Base-by-base conservation (phyloP, 1,140 invertebrate species). In the Neodiprion lecontei region DNA sequence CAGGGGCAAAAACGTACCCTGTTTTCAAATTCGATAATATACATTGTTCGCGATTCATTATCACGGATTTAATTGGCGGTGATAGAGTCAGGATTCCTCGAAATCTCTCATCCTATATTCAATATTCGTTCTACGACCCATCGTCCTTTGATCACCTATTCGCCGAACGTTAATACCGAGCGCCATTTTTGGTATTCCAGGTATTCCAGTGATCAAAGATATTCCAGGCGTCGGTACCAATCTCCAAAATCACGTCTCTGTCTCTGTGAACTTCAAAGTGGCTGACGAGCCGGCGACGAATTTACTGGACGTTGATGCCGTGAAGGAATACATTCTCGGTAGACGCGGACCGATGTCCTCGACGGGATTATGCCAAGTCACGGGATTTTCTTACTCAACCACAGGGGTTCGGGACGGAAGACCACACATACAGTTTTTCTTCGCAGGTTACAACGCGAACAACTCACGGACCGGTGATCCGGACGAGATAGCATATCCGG, bases 361-460 rank as follows among this genome's bases (percentile, higher is more conserved):
- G 9, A 72, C 72, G 67, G 72, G 72, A 72, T 72, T 72, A 47
- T 75, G 72, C 47, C 76, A 75, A 65, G 47, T 75, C n/a, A 67
- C 70, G 47, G 48, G 48, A 70, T 53, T 12, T n/a, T 7, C 10
- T 67, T 21, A 11, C 23, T 72, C 12, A 53, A 72, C 70, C 9
- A 4, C 1, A 5, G 47, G n/a, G 12, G 47, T 7, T 72, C 10
- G 7, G 11, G 40, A 23, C 14, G 23, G 21, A 8, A 21, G 67
- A 11, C 67, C 67, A 12, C 3, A 17, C 21, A 14, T 69, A 12
- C 67, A 12, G 11, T 7, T 69, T 8, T 69, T 69, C 23, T 69
- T 65, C 61, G 61, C 0, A 65, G 61, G 61, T 14, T 65, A 14
- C 61, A 65, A 65, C 61, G 61, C 61, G 12, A 65, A 65, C 17